Evolutionary conservation across 2,113 vertebrate genomes (phyloP), one percentile per base, ranked within the genome.

Genomic region (Mesoclemmys tuberculata): DNA sequence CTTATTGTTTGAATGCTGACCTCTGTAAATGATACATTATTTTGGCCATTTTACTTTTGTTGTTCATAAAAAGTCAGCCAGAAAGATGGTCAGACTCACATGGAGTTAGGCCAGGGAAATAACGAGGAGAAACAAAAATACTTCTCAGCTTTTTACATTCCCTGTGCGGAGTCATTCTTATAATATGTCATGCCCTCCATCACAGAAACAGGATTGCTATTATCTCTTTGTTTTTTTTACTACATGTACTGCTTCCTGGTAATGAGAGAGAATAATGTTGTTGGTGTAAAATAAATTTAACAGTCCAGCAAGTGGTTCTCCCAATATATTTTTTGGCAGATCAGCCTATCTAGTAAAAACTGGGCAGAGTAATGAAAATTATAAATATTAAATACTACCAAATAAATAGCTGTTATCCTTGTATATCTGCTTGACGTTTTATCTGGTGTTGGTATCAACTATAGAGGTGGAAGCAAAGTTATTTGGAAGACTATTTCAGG

Each of bases 391-490:
- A 13, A 90, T 27, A 27, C 49, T 89, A 54, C 29, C 90, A 44
- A 13, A 93, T 38, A 93, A 94, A 83, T 41, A 0, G 29, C 3
- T 81, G 68, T 77, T 46, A 18, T 90, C n/a, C 8, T 68, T 16
- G 35, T 86, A 61, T 90, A 51, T 93, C 87, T 90, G 68, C 58
- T 55, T 85, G 27, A 81, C 46, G 52, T 2, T 94, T 92, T 96
- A 35, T 44, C 79, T 21, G 0, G 2, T 82, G 26, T 22, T 44
- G 24, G 31, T 49, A 81, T 91, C 78, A 64, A 78, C 46, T 80
- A 83, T 38, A 48, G 79, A 58, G 2, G n/a, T 10, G 22, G n/a
- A 38, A 71, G n/a, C 35, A 71, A 71, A 71, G n/a, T n/a, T 71
- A 71, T 19, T 38, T 38, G 64, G 19, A 71, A 71, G 64, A 38